Base-by-base conservation (phyloP, 1,140 invertebrate species). In the Tachypleus tridentatus region DNA sequence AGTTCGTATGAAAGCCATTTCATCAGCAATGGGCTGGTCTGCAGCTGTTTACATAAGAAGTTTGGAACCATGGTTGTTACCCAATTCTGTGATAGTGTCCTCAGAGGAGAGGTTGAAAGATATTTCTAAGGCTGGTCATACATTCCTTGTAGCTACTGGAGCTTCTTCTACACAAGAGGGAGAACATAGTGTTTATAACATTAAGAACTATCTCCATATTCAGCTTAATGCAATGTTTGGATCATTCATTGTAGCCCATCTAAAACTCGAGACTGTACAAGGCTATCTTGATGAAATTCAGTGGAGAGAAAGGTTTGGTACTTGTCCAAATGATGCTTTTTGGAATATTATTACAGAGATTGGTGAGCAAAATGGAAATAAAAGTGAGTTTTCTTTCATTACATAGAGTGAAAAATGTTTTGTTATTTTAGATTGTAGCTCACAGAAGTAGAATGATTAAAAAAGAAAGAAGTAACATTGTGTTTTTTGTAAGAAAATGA, bases 221-320 rank as follows among this genome's bases (percentile, higher is more conserved):
- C 59, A 60, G 49, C 2, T 66, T 9, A 52, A 9, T 5, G 29
- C 49, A 5, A 63, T 63, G 62, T 63, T 66, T 66, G 58, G 53
- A n/a, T 11, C 57, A 10, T 11, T 66, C 11, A 60, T 51, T 5
- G 49, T 48, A 48, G n/a, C 29, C 8, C 6, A 29, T 1, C 11
- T 66, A 10, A 60, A n/a, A 51, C 5, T 48, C 10, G 57, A 63
- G 11, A n/a, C 62, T 53, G n/a, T 63, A 50, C 65, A 66, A 57
- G 47, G 7, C 3, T 63, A 60, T 52, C 62, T 66, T 11, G 58
- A 66, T 56, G 65, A 66, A 60, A 47, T 63, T 3, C 62, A 62
- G 62, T 66, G 65, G 65, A 51, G 65, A 57, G 62, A 63, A 11
- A 11, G 58, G 5, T 66, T 50, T n/a, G 65, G 62, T 10, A 63